phyloP scores from a whole-genome alignment of 2,888 invertebrate genomes.

The Antheraea assamensis region DNA sequence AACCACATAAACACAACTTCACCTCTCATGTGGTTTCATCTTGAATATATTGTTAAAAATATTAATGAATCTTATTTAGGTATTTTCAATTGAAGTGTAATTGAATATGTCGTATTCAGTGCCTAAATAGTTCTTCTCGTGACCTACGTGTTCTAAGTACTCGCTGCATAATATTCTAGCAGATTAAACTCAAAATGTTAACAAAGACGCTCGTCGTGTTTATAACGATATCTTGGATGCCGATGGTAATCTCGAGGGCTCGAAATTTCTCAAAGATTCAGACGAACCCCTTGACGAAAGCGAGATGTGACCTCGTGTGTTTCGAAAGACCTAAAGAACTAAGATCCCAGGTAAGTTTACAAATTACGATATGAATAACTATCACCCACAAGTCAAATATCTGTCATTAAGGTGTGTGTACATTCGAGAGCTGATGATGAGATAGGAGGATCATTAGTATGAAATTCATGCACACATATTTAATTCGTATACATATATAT shows the following conservation, averaged over 20 bases:
- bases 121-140: not conserved
- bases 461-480: no score
- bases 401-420: no score
- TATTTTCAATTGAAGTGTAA: not conserved
- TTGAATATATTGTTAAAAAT: not conserved
- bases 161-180: not conserved
- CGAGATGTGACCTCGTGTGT: constrained; percentile 84
- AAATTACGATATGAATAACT: not conserved
- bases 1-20: not conserved
- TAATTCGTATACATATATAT: no score
- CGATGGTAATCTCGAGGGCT: constrained; percentile 53
- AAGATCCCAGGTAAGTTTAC: constrained; percentile 60
- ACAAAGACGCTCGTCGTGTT: constrained; percentile 53
- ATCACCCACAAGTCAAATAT: not conserved
- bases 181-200: constrained; percentile 45
- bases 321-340: constrained; percentile 65
- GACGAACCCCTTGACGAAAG: constrained; percentile 79
- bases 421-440: no score
- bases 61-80: not conserved
- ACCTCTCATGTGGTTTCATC: not conserved
- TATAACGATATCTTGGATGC: constrained; percentile 47
- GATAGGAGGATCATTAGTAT: no score
- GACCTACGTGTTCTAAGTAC: not conserved
- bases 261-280: constrained; percentile 66
- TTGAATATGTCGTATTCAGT: not conserved